Percentiles rank a stretch among this genome's conserved stretches.
Evolutionary conservation across 2,888 invertebrate species (phyloP).

Genomic region (Meliscaeva auricollis): DNA sequence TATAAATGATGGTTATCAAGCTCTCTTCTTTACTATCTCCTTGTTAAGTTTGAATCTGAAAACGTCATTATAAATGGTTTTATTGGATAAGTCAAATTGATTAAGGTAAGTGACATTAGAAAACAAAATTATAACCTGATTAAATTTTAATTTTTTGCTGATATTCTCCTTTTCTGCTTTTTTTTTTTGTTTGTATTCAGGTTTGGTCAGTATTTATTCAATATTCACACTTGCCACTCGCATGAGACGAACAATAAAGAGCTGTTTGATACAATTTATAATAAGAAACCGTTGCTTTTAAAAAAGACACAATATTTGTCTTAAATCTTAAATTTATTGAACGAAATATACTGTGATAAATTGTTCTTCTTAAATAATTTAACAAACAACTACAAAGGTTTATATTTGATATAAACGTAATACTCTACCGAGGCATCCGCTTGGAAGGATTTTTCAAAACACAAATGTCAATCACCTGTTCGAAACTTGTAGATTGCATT

Average conservation of each 20-base stretch:
- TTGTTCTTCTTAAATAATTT: no score
- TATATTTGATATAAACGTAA: no score
- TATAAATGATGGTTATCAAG: no score
- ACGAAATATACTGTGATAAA: not conserved
- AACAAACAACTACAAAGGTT: no score
- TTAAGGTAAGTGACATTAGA: conserved; percentile 36
- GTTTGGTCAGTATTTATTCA: not conserved
- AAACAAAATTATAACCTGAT: conserved; percentile 36
- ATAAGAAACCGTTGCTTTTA: not conserved
- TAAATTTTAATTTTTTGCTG: conserved; percentile 11
- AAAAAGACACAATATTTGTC: not conserved
- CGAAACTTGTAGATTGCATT: no score
- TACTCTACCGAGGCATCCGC: no score
- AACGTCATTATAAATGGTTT: conserved; percentile 35
- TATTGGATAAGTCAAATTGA: conserved; percentile 6
- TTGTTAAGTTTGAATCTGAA: not conserved
- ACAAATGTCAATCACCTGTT: no score
- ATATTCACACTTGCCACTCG: not conserved
- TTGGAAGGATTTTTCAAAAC: no score
- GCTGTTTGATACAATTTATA: not conserved
- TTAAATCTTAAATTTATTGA: not conserved
- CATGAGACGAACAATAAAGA: not conserved
- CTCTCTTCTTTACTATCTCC: not conserved
- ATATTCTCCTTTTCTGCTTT: conserved; percentile 4
- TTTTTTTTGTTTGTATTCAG: conserved; percentile 7